Evolutionary conservation across 2,797 vertebrate species (phyloP).

Genomic region (Coreius guichenoti): DNA sequence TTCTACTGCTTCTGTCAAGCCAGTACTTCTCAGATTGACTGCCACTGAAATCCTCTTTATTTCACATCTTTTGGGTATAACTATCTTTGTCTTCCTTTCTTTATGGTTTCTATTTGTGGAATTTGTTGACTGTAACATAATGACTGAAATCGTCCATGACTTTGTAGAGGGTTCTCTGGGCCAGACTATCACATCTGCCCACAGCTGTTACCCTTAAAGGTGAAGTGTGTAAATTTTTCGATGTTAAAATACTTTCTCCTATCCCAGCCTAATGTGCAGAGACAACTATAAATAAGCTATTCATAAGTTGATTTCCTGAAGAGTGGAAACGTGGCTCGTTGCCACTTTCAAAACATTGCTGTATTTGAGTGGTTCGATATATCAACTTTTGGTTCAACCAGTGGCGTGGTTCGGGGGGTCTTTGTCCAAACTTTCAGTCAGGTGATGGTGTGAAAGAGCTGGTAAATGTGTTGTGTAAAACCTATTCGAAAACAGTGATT

Average conservation of each 20-base stretch:
- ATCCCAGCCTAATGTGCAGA: neutral
- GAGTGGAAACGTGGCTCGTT: neutral
- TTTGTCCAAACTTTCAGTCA: neutral
- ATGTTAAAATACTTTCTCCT: slow-evolving; percentile 21
- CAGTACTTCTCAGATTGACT: slow-evolving; percentile 1
- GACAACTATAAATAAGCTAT: slow-evolving; percentile 15
- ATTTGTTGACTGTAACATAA: neutral
- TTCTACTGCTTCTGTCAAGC: neutral
- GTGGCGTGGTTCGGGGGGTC: neutral
- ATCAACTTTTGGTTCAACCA: neutral
- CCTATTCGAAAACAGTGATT: neutral
- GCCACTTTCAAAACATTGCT: neutral
- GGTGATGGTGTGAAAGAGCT: neutral
- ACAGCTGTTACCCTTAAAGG: neutral
- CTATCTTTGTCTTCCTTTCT: neutral
- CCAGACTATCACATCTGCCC: neutral
- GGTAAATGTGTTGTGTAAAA: neutral
- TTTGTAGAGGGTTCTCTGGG: slow-evolving; percentile 10
- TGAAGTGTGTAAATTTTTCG: slow-evolving; percentile 10
- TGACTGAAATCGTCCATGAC: neutral
- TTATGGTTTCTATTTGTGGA: neutral
- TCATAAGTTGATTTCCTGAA: neutral
- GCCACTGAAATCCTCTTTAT: neutral
- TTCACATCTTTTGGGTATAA: neutral
- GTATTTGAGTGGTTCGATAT: neutral